Evolutionary conservation across 2,888 invertebrate species (phyloP), one percentile per base, ranked within the genome.

Genomic region (Diarsia brunnea): DNA sequence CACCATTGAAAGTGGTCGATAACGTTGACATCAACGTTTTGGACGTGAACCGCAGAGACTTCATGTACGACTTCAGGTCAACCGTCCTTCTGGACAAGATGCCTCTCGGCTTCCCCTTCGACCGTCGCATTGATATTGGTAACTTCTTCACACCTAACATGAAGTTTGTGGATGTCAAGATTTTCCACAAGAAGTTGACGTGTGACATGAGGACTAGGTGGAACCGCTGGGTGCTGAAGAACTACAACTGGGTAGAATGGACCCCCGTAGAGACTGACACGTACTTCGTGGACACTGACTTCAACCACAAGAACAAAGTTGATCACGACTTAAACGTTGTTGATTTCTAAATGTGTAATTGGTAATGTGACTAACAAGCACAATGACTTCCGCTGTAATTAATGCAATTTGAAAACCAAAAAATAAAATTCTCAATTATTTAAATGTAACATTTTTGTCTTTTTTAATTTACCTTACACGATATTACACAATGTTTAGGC

Each of bases 21-120:
- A 95, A 95, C 79, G 90, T 94, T 63, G 95, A 96, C 74, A 69
- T 92, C 3, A 87, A 83, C 3, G 88, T 95, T n/a, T 82, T 93
- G 47, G 97, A 97, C 76, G 95, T 94, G 73, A 94, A 94, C 76
- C 95, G 95, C 84, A 97, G 95, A 81, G 96, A 97, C 79, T 87
- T 95, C 63, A 82, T 92, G 31, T 76, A 88, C 21, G 95, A 95
- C 89, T 94, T 90, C 90, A 94, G 96, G 82, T 94, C 92, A 27
- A 95, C 94, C 74, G 92, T 93, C 1, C 87, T 95, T 90, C 94
- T 97, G 66, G 98, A 98, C 91, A 97, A 96, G 84, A 97, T 97
- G 91, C 97, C 98, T 64, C 95, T 97, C 88, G 98, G 98, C 69
- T 98, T 97, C 96, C 98, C 98, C 79, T 97, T 98, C 91, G 98